Percentiles rank a stretch among this genome's conserved stretches.
phyloP scores from a whole-genome alignment of 1,140 invertebrate species.

The Panagrolaimus sp. region DNA sequence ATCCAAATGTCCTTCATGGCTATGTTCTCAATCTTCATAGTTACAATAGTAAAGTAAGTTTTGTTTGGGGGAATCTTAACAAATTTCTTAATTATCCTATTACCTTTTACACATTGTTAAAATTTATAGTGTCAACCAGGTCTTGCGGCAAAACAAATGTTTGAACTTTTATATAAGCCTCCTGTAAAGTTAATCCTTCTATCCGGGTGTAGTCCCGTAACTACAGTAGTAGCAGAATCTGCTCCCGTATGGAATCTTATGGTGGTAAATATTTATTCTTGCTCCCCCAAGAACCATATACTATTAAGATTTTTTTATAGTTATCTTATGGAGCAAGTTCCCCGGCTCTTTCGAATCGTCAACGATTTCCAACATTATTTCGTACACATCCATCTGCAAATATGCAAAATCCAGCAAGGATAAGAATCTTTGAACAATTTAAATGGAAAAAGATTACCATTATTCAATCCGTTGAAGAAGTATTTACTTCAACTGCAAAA shows the following conservation, averaged over 20 bases:
- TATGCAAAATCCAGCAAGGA: slow-evolving; percentile 88
- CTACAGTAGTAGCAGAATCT: slow-evolving; percentile 94
- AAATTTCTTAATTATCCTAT: slow-evolving; percentile 11
- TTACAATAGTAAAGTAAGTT: slow-evolving; percentile 89
- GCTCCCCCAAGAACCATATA: background rate
- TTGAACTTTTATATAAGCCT: slow-evolving; percentile 90
- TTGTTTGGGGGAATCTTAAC: background rate
- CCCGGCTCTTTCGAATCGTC: slow-evolving; percentile 91
- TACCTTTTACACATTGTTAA: background rate
- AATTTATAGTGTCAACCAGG: slow-evolving; percentile 85
- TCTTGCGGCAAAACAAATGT: slow-evolving; percentile 91
- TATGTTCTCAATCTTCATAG: slow-evolving; percentile 84
- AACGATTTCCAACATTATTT: slow-evolving; percentile 93
- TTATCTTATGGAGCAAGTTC: slow-evolving; percentile 95
- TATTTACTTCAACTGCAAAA: slow-evolving; percentile 98
- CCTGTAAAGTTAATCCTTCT: slow-evolving; percentile 91
- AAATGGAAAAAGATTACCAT: slow-evolving; percentile 94
- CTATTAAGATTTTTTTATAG: slow-evolving; percentile 63
- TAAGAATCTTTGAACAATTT: slow-evolving; percentile 86
- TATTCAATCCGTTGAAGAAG: slow-evolving; percentile 94
- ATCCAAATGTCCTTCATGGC: slow-evolving; percentile 79
- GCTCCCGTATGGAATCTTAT: slow-evolving; percentile 99
- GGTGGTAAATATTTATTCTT: slow-evolving; percentile 69
- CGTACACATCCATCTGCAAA: slow-evolving; percentile 97
- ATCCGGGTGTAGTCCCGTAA: slow-evolving; percentile 91